Evolutionary conservation across 1,140 invertebrate species (phyloP).

Genomic region (Macrobrachium nipponense): DNA sequence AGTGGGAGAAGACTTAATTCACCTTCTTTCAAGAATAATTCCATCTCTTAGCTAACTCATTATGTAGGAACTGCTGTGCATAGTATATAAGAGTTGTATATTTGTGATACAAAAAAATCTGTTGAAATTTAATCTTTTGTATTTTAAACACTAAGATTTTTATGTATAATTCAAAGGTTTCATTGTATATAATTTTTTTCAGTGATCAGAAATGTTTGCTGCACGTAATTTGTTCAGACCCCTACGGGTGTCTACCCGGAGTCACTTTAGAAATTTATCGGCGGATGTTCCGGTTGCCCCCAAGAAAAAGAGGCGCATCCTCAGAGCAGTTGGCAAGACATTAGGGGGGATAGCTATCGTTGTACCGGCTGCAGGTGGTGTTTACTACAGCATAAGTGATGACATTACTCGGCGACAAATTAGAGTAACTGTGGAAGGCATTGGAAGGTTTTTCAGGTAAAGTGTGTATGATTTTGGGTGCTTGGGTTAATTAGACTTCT

Average conservation of each 20-base stretch:
- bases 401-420: conserved; percentile 67
- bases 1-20: no score
- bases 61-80: no score
- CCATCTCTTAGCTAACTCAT: no score
- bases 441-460: conserved; percentile 67
- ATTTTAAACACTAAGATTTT: no score
- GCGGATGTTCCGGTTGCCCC: conserved; percentile 10
- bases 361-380: conserved; percentile 26
- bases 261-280: background rate
- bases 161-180: no score
- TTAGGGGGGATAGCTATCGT: conserved; percentile 22
- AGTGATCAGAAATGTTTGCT: conserved; percentile 17
- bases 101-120: no score
- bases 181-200: background rate
- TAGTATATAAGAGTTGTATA: no score
- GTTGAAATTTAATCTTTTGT: no score
- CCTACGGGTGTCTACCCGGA: background rate
- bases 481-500: no score
- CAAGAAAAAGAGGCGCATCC: conserved; percentile 18
- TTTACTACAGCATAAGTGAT: conserved; percentile 65
- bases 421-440: conserved; percentile 67
- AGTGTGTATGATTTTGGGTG: background rate
- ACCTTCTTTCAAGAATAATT: no score
- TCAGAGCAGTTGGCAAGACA: conserved; percentile 18
- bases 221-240: conserved; percentile 18